A percentile compares a stretch with the other conserved stretches of the same genome.
These are phyloP conservation scores for Athrips mouffetella DNA, from an alignment of 2,888 invertebrate genomes.

Conservation along the genomic window DNA sequence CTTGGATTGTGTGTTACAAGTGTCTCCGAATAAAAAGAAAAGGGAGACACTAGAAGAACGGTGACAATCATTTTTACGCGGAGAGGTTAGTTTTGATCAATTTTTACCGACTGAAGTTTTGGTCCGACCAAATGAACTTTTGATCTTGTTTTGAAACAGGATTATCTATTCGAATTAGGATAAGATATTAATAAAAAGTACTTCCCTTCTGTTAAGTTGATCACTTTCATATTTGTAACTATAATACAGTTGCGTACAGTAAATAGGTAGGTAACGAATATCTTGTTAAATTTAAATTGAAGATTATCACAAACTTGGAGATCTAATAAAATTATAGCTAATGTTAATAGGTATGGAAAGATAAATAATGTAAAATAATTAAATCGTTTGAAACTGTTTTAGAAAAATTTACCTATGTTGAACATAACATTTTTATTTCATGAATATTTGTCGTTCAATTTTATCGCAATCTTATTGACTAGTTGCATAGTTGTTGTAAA, in stretches of 20 bases:
- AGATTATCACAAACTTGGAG: conserved; percentile 71
- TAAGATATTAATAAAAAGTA: conserved; percentile 58
- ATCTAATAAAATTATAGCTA: conserved; percentile 74
- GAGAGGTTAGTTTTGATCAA: conserved; percentile 64
- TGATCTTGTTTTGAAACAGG: conserved; percentile 72
- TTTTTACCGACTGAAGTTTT: conserved; percentile 75
- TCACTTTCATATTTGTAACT: conserved; percentile 55
- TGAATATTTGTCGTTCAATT: conserved; percentile 52
- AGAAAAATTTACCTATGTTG: conserved; percentile 78
- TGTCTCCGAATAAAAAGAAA: background rate
- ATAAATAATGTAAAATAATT: conserved; percentile 66
- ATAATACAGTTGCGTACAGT: conserved; percentile 50
- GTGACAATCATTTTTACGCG: background rate
- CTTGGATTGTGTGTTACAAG: background rate
- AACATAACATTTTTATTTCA: conserved; percentile 64
- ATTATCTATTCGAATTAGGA: conserved; percentile 67
- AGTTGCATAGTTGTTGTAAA: conserved; percentile 70
- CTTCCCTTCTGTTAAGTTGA: conserved; percentile 62
- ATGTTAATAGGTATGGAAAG: conserved; percentile 74
- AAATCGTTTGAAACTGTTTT: conserved; percentile 73
- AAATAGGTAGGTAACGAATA: conserved; percentile 74
- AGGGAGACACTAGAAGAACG: background rate
- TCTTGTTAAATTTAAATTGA: conserved; percentile 74
- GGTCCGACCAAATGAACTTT: conserved; percentile 78
- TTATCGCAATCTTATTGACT: conserved; percentile 61